Conservation (phyloP, 1,140 invertebrate species). For the Samia ricini region DNA sequence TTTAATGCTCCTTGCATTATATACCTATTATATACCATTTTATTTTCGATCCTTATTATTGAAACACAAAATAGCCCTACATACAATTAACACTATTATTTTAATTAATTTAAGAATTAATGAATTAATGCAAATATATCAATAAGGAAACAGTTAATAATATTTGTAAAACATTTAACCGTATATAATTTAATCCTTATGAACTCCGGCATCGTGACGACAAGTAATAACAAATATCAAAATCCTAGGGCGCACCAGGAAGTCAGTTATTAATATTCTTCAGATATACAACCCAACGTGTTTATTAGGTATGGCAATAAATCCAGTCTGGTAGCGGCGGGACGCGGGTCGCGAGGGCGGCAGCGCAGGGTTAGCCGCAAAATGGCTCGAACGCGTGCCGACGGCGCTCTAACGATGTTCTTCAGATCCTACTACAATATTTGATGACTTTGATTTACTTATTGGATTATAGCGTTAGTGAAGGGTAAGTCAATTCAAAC, state of each 20-base stretch:
- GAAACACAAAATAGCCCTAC: too few species aligned
- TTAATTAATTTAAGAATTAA: too few species aligned
- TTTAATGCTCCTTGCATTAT: background rate
- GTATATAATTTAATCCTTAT: background rate
- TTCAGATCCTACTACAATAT: slow-evolving; percentile 48
- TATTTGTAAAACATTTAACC: too few species aligned
- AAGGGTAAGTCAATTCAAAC: background rate
- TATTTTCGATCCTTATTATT: too few species aligned
- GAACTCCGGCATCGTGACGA: slow-evolving; percentile 32
- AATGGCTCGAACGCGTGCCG: slow-evolving; percentile 55
- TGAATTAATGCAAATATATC: too few species aligned
- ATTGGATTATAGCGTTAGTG: slow-evolving; percentile 36
- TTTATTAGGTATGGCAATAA: slow-evolving; percentile 61
- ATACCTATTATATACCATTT: too few species aligned
- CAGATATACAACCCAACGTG: slow-evolving; percentile 54
- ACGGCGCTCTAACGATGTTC: slow-evolving; percentile 55
- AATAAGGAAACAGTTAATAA: too few species aligned
- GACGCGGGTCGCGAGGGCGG: slow-evolving; percentile 24
- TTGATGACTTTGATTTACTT: slow-evolving; percentile 64
- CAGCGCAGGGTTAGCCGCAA: slow-evolving; percentile 51
- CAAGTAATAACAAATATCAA: slow-evolving; percentile 49
- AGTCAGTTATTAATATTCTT: slow-evolving; percentile 66
- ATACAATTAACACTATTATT: too few species aligned
- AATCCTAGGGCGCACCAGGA: slow-evolving; percentile 43
- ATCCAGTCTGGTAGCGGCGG: slow-evolving; percentile 25